Conservation (phyloP, 2,797 vertebrate species). For the Microchirus variegatus region DNA sequence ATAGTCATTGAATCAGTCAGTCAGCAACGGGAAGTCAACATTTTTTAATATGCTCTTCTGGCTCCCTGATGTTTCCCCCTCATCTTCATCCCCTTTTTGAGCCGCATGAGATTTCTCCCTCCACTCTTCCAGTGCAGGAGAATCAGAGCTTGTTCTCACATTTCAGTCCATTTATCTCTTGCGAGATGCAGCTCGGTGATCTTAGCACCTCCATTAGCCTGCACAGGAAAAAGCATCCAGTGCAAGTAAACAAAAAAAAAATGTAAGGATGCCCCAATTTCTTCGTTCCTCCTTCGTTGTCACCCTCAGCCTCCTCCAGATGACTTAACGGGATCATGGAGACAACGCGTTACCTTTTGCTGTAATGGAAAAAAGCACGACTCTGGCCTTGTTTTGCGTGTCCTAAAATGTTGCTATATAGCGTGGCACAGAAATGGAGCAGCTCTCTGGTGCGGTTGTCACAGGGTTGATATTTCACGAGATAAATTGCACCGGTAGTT, state of each 20-base stretch:
- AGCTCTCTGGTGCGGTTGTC: constrained; percentile 62
- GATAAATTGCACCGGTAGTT: constrained; percentile 72
- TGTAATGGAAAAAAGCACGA: constrained; percentile 19
- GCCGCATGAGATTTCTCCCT: constrained; percentile 56
- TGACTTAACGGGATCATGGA: constrained; percentile 30
- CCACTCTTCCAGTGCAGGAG: constrained; percentile 57
- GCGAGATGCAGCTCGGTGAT: constrained; percentile 73
- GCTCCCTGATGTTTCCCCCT: constrained; percentile 46
- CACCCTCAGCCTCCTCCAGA: constrained; percentile 32
- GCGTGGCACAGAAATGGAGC: constrained; percentile 53
- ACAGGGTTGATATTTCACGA: constrained; percentile 72
- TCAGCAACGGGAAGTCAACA: constrained; percentile 60
- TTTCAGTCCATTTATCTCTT: constrained; percentile 79
- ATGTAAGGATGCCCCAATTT: constrained; percentile 59
- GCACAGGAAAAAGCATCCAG: constrained; percentile 61
- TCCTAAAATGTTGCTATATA: constrained; percentile 34
- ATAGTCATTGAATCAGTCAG: constrained; percentile 55
- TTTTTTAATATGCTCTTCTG: constrained; percentile 53
- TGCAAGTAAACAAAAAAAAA: constrained; percentile 71
- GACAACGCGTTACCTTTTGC: constrained; percentile 30
- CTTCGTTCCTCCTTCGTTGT: constrained; percentile 16
- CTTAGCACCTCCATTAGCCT: constrained; percentile 74
- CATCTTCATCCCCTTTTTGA: constrained; percentile 62
- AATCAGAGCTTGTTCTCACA: constrained; percentile 74
- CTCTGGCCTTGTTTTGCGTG: constrained; percentile 53